Conservation (phyloP, 2,113 vertebrate genomes). For the Cebidichthys violaceus region DNA sequence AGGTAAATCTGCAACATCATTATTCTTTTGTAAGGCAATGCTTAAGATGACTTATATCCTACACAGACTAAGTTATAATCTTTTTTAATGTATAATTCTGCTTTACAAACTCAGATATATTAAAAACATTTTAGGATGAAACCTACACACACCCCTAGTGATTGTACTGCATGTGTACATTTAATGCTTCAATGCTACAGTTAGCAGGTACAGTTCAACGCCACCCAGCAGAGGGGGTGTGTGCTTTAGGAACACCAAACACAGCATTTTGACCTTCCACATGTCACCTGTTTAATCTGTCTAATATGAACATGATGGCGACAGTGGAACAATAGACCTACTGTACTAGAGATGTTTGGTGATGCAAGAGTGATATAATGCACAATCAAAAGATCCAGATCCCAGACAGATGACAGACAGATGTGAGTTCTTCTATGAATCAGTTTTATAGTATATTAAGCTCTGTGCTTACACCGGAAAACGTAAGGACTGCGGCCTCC, state of each 20-base stretch:
- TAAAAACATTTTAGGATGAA: not conserved
- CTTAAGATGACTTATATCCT: not conserved
- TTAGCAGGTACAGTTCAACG: slow-evolving; percentile 12
- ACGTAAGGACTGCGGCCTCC: not conserved
- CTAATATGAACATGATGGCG: not conserved
- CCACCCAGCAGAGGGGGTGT: slow-evolving; percentile 70
- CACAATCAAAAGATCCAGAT: slow-evolving; percentile 27
- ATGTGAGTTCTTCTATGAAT: slow-evolving; percentile 11
- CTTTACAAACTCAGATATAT: not conserved
- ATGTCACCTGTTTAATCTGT: slow-evolving; percentile 18
- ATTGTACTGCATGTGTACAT: not conserved
- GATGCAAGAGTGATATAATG: slow-evolving; percentile 18
- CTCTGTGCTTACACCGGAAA: slow-evolving; percentile 15
- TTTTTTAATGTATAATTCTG: slow-evolving; percentile 1
- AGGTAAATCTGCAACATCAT: not conserved
- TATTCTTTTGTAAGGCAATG: not conserved
- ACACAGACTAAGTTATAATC: not conserved
- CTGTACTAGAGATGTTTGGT: slow-evolving; percentile 6
- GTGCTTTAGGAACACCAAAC: slow-evolving; percentile 50
- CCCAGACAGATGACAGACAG: not conserved
- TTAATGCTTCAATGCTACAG: not conserved
- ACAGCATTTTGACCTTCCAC: slow-evolving; percentile 30
- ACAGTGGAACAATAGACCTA: slow-evolving; percentile 11
- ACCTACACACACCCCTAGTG: not conserved
- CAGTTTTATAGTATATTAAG: not conserved